These are phyloP conservation scores for Cinclus mexicanus DNA, from an alignment of 2,113 vertebrate species.

Conservation along the genomic window DNA sequence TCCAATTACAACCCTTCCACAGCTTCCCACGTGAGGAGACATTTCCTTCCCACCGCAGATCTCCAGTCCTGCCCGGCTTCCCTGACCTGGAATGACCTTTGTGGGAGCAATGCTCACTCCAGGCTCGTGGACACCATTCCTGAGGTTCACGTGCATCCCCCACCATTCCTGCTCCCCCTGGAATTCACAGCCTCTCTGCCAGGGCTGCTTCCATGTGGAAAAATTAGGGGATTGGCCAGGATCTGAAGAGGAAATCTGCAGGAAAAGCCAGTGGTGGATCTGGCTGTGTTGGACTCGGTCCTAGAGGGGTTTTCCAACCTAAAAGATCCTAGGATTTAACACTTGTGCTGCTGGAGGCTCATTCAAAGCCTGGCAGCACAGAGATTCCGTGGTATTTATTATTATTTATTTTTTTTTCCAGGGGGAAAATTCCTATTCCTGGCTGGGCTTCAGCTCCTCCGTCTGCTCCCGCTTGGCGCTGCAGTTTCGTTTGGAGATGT, in stretches of 20 bases:
- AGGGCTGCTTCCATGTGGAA: accelerated
- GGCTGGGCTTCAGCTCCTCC: background rate
- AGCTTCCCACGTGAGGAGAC: background rate
- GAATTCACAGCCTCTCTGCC: background rate
- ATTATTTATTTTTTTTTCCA: background rate
- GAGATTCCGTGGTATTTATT: background rate
- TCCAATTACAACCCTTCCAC: background rate
- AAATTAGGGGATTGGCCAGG: accelerated
- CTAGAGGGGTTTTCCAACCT: background rate
- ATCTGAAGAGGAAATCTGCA: background rate
- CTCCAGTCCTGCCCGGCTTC: background rate
- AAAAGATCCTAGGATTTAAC: background rate
- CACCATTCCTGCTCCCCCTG: background rate
- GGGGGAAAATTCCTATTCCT: background rate
- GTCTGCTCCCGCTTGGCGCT: background rate
- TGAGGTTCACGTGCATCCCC: background rate
- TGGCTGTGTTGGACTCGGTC: background rate
- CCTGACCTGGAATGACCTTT: background rate
- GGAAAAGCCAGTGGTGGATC: background rate
- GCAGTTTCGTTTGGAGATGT: conserved; percentile 50
- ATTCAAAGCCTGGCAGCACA: background rate
- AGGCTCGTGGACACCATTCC: background rate
- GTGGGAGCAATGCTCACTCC: accelerated
- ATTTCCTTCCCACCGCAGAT: background rate
- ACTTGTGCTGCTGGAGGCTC: background rate